Conservation (phyloP, 1,140 invertebrate genomes). For the Temnothorax longispinosus region DNA sequence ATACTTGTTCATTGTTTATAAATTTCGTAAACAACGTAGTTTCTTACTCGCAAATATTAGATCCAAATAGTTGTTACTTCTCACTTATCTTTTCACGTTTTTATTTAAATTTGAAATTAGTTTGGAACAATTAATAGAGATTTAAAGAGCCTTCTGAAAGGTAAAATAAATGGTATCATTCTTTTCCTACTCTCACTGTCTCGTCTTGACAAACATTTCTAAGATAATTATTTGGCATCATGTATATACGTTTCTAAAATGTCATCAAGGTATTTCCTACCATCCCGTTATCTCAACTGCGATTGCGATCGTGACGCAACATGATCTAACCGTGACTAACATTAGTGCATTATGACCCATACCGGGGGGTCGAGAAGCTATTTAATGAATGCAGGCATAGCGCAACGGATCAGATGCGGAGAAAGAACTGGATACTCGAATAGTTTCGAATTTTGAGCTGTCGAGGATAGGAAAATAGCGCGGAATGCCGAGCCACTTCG, state of each 20-base stretch:
- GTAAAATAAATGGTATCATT: not conserved
- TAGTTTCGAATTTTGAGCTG: not conserved
- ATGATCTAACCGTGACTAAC: not conserved
- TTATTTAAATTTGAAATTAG: constrained; percentile 6
- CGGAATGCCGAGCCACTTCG: constrained; percentile 37
- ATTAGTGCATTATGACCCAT: not conserved
- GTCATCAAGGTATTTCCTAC: not conserved
- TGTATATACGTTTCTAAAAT: not conserved
- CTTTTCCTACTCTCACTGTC: not conserved
- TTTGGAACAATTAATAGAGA: not conserved
- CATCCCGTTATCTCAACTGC: not conserved
- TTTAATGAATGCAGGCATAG: not conserved
- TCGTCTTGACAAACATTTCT: not conserved
- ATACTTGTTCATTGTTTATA: not conserved
- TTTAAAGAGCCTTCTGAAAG: not conserved
- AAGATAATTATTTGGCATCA: not conserved
- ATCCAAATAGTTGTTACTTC: not conserved
- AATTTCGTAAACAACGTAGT: not conserved
- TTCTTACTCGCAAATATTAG: not conserved
- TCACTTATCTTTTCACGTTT: not conserved
- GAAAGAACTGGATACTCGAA: not conserved
- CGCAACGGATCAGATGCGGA: not conserved
- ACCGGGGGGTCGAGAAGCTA: not conserved
- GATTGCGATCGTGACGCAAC: not conserved
- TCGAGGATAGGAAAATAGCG: not conserved